Evolutionary conservation across 2,797 vertebrate genomes (phyloP), one percentile per base, ranked within the genome.

Genomic region (Sitta carolinensis): DNA sequence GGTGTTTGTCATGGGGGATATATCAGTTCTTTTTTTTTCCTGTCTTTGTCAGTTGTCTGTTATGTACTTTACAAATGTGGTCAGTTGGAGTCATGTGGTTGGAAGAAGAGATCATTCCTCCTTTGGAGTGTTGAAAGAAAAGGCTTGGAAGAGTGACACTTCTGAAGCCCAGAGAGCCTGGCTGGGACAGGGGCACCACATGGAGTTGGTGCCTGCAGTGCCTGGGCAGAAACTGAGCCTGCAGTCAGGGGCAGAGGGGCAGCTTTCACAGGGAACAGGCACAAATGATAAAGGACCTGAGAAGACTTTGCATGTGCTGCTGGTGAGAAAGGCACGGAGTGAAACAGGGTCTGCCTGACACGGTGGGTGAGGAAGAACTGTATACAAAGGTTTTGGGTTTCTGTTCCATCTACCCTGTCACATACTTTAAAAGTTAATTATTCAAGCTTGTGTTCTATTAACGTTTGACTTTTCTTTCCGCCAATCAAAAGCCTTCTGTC

Each of bases 241-340:
- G 40, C 3, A 14, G 21, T 22, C 34, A 75, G 38, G 10, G 23
- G 22, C 36, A 88, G 68, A 80, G 27, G 51, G 34, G 8, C 10
- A 40, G 43, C 40, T 91, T 40, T 66, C 43, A 51, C 3, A 1
- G 1, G 5, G 17, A 4, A 50, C 0, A 0, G 30, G 12, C 17
- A 67, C 15, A 74, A 7, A 38, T 54, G 19, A 26, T 6, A 4
- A 30, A 42, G 32, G 19, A 47, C 16, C 64, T 40, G 36, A 81
- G 75, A 59, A 77, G 42, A 77, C 42, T 58, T 84, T 83, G 76
- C 38, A 38, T 63, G 57, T 83, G 23, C 45, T 80, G 45, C 29
- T 80, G 52, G 23, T 83, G n/a, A 74, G 62, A 91, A 85, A 88
- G 20, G 14, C 29, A 61, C 11, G 10, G 40, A 45, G 16, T 45